Evolutionary conservation across 2,888 invertebrate genomes (phyloP), one percentile per base, ranked within the genome.

Genomic region (Galerucella nymphaeae): DNA sequence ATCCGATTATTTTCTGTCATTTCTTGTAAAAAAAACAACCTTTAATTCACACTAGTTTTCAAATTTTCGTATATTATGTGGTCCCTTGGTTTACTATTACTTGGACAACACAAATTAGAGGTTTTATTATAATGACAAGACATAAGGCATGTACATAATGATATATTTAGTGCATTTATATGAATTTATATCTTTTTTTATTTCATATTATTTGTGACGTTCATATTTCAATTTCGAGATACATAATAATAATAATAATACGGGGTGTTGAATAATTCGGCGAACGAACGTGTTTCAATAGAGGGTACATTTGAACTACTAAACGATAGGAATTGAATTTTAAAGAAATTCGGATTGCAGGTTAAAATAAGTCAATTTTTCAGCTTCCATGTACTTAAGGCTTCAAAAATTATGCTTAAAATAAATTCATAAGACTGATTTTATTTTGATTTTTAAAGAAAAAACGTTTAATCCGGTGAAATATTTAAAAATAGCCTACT

Each of bases 1-100:
- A 70, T 70, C 70, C 20, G 55, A 38, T 70, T 63, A 70, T 70
- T 70, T 70, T 70, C 70, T 70, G 70, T 55, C 70, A 70, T 70
- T 70, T 70, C 65, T 65, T 65, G 42, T 70, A 63, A 48, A 18
- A 53, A 62, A 57, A 70, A n/a, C 63, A 10, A 38, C 8, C 30
- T 1, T 69, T 62, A 42, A 69, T 69, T 62, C 55, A 63, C 63
- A 55, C 20, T 55, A 62, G 41, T 53, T 69, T 69, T 23, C 18
- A 53, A 30, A 38, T 67, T 59, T 53, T 65, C 23, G 45, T 30
- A 30, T 30, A 30, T 30, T 68, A 69, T 55, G 41, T 62, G 50
- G 55, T 57, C 16, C 9, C 16, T 70, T 69, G 42, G 14, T 62
- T 53, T 48, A 8, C 16, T 68, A 16, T 42, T 30, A 9, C 1